A percentile compares a stretch with the other conserved stretches of the same genome.
Evolutionary conservation across 1,140 invertebrate species (phyloP).

Genomic region (Bombus terrestris): DNA sequence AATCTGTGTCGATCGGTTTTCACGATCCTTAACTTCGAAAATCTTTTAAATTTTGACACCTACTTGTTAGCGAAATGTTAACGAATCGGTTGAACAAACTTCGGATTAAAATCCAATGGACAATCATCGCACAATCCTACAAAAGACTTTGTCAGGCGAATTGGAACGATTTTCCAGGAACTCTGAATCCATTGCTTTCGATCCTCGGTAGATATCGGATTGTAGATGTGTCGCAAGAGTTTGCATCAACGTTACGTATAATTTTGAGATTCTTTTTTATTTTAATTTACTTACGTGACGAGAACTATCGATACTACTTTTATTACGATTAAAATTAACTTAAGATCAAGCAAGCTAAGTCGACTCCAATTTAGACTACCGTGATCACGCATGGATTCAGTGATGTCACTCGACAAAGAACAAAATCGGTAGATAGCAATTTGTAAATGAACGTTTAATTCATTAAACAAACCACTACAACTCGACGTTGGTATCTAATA

Average conservation of each 20-base stretch:
- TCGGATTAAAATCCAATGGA: not conserved
- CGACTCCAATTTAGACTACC: too few relatives aligned
- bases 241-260: too few relatives aligned
- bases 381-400: too few relatives aligned
- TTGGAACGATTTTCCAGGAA: not conserved
- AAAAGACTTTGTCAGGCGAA: not conserved
- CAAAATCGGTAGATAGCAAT: not conserved
- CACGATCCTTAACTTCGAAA: too few relatives aligned
- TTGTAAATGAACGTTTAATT: not conserved
- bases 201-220: too few relatives aligned
- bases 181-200: not conserved
- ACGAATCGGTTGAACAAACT: not conserved
- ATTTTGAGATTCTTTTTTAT: too few relatives aligned
- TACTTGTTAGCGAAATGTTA: too few relatives aligned
- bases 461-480: not conserved
- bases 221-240: too few relatives aligned
- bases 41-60: too few relatives aligned
- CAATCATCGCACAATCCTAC: not conserved
- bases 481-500: not conserved
- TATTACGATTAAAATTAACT: not conserved
- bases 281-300: too few relatives aligned
- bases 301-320: not conserved
- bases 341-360: not conserved
- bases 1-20: too few relatives aligned
- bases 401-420: too few relatives aligned